Base-by-base conservation (phyloP, 2,113 vertebrate species). In the Heliornis fulica region DNA sequence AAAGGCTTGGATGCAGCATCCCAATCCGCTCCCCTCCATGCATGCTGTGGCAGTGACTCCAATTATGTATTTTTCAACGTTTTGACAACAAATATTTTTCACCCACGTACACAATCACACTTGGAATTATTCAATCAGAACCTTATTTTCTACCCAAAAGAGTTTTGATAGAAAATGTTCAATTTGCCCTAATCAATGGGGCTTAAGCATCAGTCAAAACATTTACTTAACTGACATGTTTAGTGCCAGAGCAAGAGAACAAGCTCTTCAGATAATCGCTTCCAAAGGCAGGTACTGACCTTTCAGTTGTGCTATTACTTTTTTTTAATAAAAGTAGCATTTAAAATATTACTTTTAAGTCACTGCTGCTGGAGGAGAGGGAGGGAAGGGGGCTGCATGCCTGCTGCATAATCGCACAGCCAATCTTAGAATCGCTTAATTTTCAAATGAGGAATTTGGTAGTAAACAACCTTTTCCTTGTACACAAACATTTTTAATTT, bases 401-500 rank as follows among this genome's bases (percentile, higher is more conserved):
- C 68, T 77, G 46, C n/a, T 88, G 68, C 77, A 91, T 41, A 69
- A 92, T 87, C 13, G 1, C 69, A 53, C 5, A 9, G 82, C 78
- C 96, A 75, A 87, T 92, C 94, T 96, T 88, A 84, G 94, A 69
- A 95, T 95, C 46, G 9, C 81, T 97, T 96, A 87, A 97, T 94
- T 97, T 96, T 96, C 95, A 89, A 93, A 97, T 82, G 94, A 97
- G 89, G 85, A 92, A 95, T 97, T 94, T 83, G 85, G 64, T 96
- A 94, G 92, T 95, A 98, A 98, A 98, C 98, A 97, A 97, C 87
- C 93, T 96, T 96, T 96, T 95, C 86, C 93, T 94, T 98, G 89
- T 95, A 93, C 83, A 94, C 94, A 95, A 98, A 97, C 94, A 97
- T 97, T 97, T 98, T 97, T 97, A 98, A 98, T 98, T 98, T 98